Evolutionary conservation across 2,113 vertebrate species (phyloP).

Genomic region (Notothenia coriiceps): DNA sequence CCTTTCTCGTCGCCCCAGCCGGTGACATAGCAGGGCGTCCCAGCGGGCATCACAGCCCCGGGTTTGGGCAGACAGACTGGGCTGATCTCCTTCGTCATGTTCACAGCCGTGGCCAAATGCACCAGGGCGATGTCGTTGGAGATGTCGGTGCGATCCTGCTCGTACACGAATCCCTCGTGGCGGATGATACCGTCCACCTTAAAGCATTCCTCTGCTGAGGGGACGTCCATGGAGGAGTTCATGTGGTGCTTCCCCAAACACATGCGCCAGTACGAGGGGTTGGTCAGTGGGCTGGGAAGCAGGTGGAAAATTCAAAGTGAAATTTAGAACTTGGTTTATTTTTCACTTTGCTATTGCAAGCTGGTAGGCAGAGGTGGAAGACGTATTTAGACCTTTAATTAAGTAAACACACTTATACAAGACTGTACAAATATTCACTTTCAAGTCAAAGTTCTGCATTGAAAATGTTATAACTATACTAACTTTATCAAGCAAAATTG

Average conservation of each 20-base stretch:
- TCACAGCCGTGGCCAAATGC: slow-evolving; percentile 73
- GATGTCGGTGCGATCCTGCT: slow-evolving; percentile 68
- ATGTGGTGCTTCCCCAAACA: slow-evolving; percentile 83
- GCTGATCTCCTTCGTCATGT: slow-evolving; percentile 77
- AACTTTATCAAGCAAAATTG: no score
- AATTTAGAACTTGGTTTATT: neutral
- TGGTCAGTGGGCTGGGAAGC: slow-evolving; percentile 53
- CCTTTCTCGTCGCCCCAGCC: slow-evolving; percentile 84
- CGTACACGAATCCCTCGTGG: slow-evolving; percentile 76
- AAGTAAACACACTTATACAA: no score
- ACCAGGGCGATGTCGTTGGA: slow-evolving; percentile 79
- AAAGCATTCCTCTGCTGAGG: slow-evolving; percentile 72
- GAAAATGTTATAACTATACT: no score
- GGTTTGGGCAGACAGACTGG: slow-evolving; percentile 78
- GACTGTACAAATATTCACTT: no score
- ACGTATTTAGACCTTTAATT: no score
- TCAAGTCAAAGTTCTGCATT: no score
- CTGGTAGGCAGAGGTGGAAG: neutral
- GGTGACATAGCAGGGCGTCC: slow-evolving; percentile 77
- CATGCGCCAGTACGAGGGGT: slow-evolving; percentile 68
- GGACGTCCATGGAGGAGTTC: slow-evolving; percentile 74
- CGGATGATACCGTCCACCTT: slow-evolving; percentile 72
- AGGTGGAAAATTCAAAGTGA: neutral
- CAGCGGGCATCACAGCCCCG: slow-evolving; percentile 57
- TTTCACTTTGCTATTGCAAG: neutral